Base-by-base conservation (phyloP, 2,797 vertebrate genomes). In the Pangasius sanitwongsei region DNA sequence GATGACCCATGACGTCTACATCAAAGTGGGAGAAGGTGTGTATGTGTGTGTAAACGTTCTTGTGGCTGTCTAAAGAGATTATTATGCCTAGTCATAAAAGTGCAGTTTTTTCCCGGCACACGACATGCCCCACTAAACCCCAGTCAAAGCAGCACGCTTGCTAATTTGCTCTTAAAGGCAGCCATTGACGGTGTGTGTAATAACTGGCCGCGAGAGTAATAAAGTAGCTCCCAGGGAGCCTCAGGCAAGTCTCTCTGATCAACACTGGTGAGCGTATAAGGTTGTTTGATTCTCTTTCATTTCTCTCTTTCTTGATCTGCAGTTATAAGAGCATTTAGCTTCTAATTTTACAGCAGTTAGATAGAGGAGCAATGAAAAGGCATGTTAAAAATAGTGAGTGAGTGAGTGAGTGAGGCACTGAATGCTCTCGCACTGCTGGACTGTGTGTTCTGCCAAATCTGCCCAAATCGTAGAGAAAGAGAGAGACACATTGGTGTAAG, bases 21-120 rank as follows among this genome's bases (percentile, higher is more conserved):
- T 99, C 95, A 99, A 99, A 97, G 98, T 99, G 83, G 99, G 99
- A 93, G 99, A 99, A 97, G 99, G 99, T 99, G 94, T 92, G 94
- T 91, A 75, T 50, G 31, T 50, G 28, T n/a, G n/a, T 80, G 37
- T 53, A 34, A 85, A 70, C 1, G 9, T 85, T 55, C 44, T 83
- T 65, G 18, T 31, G 16, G 34, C 82, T 78, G 75, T 28, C 55
- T 57, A 7, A 44, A 70, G 88, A 44, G 77, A 55, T 86, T 86
- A 74, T 77, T 90, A 83, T 87, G 81, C 41, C 11, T 88, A 53
- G 82, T 87, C 50, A 18, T 50, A 67, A 92, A 89, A 86, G 72
- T 37, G 88, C 67, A 69, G 44, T 86, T 44, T 87, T 91, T 89
- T 75, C 34, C 16, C 65, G 55, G n/a, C 63, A 50, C 20, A 81